Base-by-base conservation (phyloP, 1,140 invertebrate genomes). In the Pogonus chalceus region DNA sequence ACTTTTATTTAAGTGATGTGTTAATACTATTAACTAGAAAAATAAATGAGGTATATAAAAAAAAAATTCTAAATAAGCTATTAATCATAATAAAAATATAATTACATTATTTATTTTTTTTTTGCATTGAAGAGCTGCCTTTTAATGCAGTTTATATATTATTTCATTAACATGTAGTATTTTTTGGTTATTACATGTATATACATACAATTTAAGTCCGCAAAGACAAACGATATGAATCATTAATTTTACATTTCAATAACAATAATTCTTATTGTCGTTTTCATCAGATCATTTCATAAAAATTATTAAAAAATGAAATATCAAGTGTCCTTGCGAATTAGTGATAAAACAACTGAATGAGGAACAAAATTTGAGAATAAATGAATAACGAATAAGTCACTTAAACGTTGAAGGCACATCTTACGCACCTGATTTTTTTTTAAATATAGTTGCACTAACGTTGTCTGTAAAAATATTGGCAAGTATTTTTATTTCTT, bases 31-130 rank as follows among this genome's bases (percentile, higher is more conserved):
- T 12, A 43, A 43, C 18, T 43, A 43, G 3, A 3, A 18, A 43
- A 43, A 4, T 43, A 43, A 7, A 43, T 43, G 37, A 43, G 37
- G 37, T 43, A 43, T 43, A 43, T 18, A 18, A 43, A 43, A 43
- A 31, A 43, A 43, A 4, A 43, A n/a, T n/a, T 43, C 37, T 43
- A 43, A 43, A 43, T 43, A 43, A 43, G 37, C 37, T 43, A 43
- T 10, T 43, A 43, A 43, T 12, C 3, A 43, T 43, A 43, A 31
- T 31, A 31, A 31, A 31, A 31, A 31, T 31, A 31, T 31, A 31
- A 31, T 14, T 31, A 31, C 26, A 31, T 7, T 31, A 31, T 31
- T n/a, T n/a, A n/a, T n/a, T n/a, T n/a, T 43, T 12, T 43, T 43
- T 43, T 43, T 43, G 37, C 18, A 43, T 43, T 43, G 37, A 10